Conservation (phyloP, 2,113 vertebrate species). For the Amia ocellicauda region DNA sequence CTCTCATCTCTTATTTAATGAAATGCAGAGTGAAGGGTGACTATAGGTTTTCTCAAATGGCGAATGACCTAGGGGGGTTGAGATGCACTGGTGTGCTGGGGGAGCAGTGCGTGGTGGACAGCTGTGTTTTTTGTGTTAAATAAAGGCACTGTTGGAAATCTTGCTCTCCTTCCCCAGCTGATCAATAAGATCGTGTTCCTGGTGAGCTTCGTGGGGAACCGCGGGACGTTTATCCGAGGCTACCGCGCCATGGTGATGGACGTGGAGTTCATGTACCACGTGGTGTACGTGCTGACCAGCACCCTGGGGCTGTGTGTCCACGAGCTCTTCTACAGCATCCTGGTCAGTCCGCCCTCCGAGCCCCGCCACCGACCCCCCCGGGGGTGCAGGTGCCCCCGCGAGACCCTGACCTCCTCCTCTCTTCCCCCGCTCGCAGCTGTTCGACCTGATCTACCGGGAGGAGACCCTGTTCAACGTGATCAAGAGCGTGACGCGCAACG, state of each 20-base stretch:
- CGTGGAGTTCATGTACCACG: constrained; percentile 91
- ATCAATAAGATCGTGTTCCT: constrained; percentile 95
- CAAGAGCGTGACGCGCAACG: constrained; percentile 94
- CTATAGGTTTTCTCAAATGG: too few species aligned
- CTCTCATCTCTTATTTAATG: constrained; percentile 23
- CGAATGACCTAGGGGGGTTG: too few species aligned
- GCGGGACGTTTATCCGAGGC: constrained; percentile 93
- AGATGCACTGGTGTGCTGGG: too few species aligned
- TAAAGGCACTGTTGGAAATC: background rate
- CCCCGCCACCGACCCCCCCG: constrained; percentile 3
- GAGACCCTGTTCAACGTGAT: constrained; percentile 97
- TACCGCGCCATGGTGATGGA: constrained; percentile 98
- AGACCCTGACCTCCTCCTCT: background rate
- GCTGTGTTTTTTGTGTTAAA: background rate
- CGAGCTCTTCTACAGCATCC: constrained; percentile 95
- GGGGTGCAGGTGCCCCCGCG: background rate
- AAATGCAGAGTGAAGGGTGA: constrained; percentile 8
- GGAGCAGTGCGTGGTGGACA: too few species aligned
- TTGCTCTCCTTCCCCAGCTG: constrained; percentile 60
- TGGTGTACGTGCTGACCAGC: constrained; percentile 89
- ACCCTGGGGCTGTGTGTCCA: constrained; percentile 89
- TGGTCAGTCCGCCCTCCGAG: constrained; percentile 60
- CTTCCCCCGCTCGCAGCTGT: constrained; percentile 35
- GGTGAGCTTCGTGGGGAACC: constrained; percentile 96
- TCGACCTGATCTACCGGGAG: constrained; percentile 96